Evolutionary conservation across 92 coral and sea anemone genomes (phyloP).

Genomic region (Pocillopora grandis): DNA sequence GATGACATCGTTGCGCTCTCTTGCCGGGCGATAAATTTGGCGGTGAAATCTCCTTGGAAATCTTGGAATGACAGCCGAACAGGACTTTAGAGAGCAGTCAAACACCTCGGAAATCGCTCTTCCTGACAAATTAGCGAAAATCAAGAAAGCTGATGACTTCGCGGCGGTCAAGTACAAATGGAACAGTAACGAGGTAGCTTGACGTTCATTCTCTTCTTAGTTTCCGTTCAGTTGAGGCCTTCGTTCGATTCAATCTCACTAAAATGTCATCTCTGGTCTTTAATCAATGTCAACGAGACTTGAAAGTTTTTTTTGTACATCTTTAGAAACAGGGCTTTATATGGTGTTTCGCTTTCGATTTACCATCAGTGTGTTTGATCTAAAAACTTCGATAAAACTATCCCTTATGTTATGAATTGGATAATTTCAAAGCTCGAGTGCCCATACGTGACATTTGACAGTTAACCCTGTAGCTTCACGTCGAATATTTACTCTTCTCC

Average conservation of each 20-base stretch:
- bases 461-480: not conserved
- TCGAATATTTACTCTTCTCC: not conserved
- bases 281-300: slow-evolving; percentile 4
- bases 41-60: slow-evolving; percentile 70
- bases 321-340: not conserved
- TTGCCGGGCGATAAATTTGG: slow-evolving; percentile 28
- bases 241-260: not conserved
- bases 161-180: slow-evolving; percentile 78
- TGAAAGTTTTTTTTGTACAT: slow-evolving; percentile 1
- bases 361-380: not conserved
- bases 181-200: slow-evolving; percentile 87
- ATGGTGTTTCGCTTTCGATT: not conserved
- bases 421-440: not conserved
- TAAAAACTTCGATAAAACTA: slow-evolving; percentile 12
- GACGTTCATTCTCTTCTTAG: not conserved
- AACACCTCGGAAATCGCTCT: slow-evolving; percentile 65
- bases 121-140: slow-evolving; percentile 81
- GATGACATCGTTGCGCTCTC: slow-evolving; percentile 34
- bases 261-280: not conserved
- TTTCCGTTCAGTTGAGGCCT: slow-evolving; percentile 16
- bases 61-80: slow-evolving; percentile 84
- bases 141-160: slow-evolving; percentile 82
- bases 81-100: slow-evolving; percentile 39
- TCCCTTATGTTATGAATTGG: not conserved
- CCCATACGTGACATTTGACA: slow-evolving; percentile 17